These are phyloP conservation scores for Percina caprodes DNA, from an alignment of 2,113 vertebrate genomes.

Conservation along the genomic window DNA sequence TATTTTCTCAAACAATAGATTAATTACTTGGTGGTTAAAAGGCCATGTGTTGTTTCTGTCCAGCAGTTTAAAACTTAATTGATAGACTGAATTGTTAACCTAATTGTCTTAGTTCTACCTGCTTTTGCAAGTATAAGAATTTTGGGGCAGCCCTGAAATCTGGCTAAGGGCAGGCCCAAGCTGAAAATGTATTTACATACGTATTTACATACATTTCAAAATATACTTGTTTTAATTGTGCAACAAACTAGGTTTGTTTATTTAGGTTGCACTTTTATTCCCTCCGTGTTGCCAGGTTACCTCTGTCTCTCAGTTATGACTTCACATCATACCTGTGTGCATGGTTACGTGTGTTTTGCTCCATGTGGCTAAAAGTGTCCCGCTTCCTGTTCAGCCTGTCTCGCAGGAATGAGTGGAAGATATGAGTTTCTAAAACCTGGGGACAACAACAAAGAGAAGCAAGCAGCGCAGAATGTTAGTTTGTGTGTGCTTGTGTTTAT, in stretches of 20 bases:
- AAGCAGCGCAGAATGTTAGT: constrained; percentile 1
- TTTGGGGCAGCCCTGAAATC: not conserved
- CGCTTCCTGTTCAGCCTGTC: constrained; percentile 92
- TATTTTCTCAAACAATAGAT: not conserved
- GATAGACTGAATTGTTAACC: not conserved
- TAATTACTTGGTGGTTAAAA: not conserved
- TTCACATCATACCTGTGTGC: constrained; percentile 85
- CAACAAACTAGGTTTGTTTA: not conserved
- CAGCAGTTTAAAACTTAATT: not conserved
- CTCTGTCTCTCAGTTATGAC: not conserved
- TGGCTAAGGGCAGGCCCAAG: not conserved
- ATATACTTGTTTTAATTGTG: not conserved
- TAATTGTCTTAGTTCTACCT: not conserved
- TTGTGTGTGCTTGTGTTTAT: not conserved
- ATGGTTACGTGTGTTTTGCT: constrained; percentile 86
- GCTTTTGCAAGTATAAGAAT: not conserved
- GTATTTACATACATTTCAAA: not conserved
- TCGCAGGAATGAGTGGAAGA: constrained; percentile 95
- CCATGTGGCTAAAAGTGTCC: constrained; percentile 91
- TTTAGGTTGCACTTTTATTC: not conserved
- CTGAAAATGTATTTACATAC: no score
- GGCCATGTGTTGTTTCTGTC: not conserved
- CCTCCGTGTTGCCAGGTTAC: not conserved
- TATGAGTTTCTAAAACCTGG: constrained; percentile 94
- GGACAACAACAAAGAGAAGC: constrained; percentile 28